Evolutionary conservation across 2,888 invertebrate species (phyloP).

Genomic region (Osedax fenrisi): DNA sequence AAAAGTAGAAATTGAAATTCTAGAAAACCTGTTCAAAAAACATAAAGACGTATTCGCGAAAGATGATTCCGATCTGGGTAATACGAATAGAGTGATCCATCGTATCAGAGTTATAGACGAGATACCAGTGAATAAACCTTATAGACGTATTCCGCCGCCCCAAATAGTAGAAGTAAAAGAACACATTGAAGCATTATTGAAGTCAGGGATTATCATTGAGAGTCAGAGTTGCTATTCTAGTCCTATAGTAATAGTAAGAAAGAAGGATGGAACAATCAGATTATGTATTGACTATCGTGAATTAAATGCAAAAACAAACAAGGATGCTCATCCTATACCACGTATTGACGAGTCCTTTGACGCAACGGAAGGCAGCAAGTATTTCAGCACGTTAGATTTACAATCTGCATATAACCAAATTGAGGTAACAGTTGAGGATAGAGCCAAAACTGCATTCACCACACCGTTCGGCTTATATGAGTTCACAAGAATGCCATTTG

Average conservation of each 20-base stretch:
- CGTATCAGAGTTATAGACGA: not conserved
- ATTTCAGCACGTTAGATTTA: constrained; percentile 34
- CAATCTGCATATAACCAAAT: constrained; percentile 34
- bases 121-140: not conserved
- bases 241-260: not conserved
- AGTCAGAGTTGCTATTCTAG: not conserved
- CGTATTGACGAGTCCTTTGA: constrained; percentile 31
- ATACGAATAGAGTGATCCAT: too few relatives aligned
- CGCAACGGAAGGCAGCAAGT: constrained; percentile 22
- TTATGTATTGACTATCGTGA: not conserved
- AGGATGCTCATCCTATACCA: constrained; percentile 29
- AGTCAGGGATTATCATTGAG: not conserved
- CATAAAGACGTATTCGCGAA: not conserved
- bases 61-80: not conserved
- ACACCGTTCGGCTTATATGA: constrained; percentile 33
- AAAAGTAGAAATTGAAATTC: too few relatives aligned
- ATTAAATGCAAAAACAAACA: not conserved
- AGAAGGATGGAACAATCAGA: not conserved
- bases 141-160: not conserved
- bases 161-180: not conserved
- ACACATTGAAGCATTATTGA: not conserved
- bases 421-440: constrained; percentile 27
- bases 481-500: constrained; percentile 35
- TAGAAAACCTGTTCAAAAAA: too few relatives aligned
- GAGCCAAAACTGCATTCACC: constrained; percentile 35